Evolutionary conservation across 2,797 vertebrate species (phyloP), one percentile per base, ranked within the genome.

Genomic region (Enteromius treurensis): DNA sequence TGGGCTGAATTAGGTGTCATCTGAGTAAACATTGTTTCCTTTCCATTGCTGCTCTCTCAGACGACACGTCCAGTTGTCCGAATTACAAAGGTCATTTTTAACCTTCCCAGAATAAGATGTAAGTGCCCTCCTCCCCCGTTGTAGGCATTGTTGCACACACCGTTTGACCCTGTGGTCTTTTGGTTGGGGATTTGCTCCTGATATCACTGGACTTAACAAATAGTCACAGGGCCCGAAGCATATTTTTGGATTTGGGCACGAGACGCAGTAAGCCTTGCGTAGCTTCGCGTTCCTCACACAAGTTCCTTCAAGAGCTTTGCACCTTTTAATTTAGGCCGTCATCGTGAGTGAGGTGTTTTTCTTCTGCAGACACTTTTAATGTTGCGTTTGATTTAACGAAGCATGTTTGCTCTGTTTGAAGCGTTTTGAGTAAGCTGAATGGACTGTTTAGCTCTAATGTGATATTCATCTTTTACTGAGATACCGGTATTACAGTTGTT

Each of bases 171-270:
- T 62, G 49, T 62, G 74, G 69, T 83, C 90, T 90, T 64, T 93
- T 92, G 92, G 91, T 88, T 89, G 82, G 81, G 91, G 92, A 92
- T 95, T 94, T 93, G 89, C 93, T 94, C 91, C 91, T 92, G 91
- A 92, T 93, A 91, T 90, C 86, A 90, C 88, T 90, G 94, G 92
- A 91, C 92, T 95, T 95, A 94, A 94, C 94, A 93, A 95, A 95
- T 95, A 94, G 93, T 95, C 94, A 93, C 92, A 90, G 91, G 92
- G 88, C 87, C 73, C 58, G 26, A 86, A 83, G 89, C 92, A 92
- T 94, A 94, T 94, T 93, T 94, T 92, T 83, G 91, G 92, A 91
- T 62, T 85, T 76, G 73, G 71, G 68, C 37, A 49, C 71, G 84
- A 83, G 73, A 64, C 26, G 45, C 2, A 81, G 82, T 89, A 86